phyloP scores from a whole-genome alignment of 2,888 invertebrate genomes.

The Penaeus monodon region DNA sequence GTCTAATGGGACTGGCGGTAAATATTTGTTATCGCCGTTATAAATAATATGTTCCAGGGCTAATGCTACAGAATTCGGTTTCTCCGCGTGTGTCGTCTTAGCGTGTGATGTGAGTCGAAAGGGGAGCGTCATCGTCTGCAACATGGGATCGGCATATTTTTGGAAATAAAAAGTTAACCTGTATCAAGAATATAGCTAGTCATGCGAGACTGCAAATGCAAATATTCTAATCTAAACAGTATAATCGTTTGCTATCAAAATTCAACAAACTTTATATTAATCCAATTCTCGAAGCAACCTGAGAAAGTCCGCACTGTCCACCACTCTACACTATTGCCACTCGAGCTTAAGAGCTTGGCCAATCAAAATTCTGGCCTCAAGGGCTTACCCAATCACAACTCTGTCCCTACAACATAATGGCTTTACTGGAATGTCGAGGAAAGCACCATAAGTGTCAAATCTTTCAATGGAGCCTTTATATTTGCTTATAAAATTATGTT shows the following conservation, averaged over 20 bases:
- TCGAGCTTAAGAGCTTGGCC: constrained; percentile 10
- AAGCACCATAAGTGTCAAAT: constrained; percentile 32
- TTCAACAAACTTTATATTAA: constrained; percentile 3
- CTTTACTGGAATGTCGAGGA: constrained; percentile 30
- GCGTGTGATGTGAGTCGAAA: no score
- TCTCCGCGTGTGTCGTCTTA: no score
- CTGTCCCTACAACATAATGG: constrained; percentile 4
- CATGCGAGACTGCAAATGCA: no score
- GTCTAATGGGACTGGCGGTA: no score
- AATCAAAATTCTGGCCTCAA: constrained; percentile 3
- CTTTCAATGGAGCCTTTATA: constrained; percentile 14
- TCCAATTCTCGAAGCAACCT: constrained; percentile 14
- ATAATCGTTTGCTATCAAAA: constrained; percentile 14
- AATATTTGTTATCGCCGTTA: no score
- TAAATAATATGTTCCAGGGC: no score
- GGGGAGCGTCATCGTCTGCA: no score
- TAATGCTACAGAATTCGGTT: no score
- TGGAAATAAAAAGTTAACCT: no score
- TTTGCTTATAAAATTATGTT: constrained; percentile 40
- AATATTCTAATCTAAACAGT: neutral
- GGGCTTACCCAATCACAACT: constrained; percentile 10
- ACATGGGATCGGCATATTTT: no score
- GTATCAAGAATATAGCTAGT: no score
- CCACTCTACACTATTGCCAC: constrained; percentile 28
- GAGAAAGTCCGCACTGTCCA: constrained; percentile 4